Evolutionary conservation across 2,797 vertebrate species (phyloP).

Genomic region (Rhynchonycteris naso): DNA sequence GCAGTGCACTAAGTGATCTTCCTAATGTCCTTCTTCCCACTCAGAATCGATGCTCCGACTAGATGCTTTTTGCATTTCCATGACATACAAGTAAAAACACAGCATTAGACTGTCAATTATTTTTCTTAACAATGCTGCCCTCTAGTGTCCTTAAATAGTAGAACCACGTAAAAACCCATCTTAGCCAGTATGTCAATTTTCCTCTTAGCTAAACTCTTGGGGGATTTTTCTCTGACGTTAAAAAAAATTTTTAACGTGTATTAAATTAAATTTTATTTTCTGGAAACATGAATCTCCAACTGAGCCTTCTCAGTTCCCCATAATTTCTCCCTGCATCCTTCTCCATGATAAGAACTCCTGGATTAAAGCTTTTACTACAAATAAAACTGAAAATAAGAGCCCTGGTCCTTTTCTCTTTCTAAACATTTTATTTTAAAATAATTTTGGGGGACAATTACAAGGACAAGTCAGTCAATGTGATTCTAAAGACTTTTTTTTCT

Average conservation of each 20-base stretch:
- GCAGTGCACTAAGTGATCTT: background rate
- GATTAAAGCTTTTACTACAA: background rate
- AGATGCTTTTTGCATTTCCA: background rate
- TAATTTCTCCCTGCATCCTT: background rate
- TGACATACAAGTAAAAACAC: background rate
- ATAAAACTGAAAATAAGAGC: background rate
- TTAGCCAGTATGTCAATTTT: background rate
- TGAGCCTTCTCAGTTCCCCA: background rate
- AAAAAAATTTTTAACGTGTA: background rate
- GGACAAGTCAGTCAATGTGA: background rate
- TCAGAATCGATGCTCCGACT: background rate
- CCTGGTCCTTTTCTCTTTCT: background rate
- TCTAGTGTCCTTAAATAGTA: conserved; percentile 72
- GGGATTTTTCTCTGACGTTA: background rate
- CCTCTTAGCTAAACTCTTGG: background rate
- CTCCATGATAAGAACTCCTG: background rate
- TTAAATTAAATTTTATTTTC: background rate
- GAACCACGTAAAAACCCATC: background rate
- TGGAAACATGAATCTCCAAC: background rate
- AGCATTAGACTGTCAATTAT: background rate
- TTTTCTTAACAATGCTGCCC: conserved; percentile 81
- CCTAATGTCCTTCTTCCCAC: background rate
- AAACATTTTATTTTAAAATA: background rate
- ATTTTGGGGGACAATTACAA: background rate
- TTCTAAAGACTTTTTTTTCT: background rate